These are phyloP conservation scores for Pteropus rufus DNA, from an alignment of 2,797 vertebrate species.

Conservation along the genomic window DNA sequence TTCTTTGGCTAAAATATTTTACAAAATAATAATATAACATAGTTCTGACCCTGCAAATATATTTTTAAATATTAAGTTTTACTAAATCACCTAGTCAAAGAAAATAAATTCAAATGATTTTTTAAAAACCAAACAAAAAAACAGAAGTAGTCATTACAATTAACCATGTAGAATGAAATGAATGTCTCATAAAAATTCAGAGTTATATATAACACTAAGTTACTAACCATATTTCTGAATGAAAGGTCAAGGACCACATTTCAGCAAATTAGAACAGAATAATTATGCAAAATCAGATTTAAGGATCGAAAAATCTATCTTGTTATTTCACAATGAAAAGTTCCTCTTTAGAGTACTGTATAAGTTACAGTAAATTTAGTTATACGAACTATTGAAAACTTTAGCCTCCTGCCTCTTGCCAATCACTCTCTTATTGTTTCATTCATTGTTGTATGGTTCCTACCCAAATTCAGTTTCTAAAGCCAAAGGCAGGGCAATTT, in stretches of 20 bases:
- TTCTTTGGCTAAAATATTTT: background rate
- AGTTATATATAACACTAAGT: background rate
- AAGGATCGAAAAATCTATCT: background rate
- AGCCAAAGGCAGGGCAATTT: background rate
- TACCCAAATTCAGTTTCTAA: background rate
- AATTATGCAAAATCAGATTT: background rate
- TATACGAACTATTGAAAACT: background rate
- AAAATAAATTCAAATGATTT: background rate
- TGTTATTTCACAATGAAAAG: background rate
- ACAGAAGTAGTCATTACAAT: background rate
- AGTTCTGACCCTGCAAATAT: background rate
- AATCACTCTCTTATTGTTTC: background rate
- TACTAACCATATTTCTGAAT: background rate
- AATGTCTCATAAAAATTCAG: slow-evolving; percentile 11
- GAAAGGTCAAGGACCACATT: background rate
- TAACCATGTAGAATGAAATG: slow-evolving; percentile 27
- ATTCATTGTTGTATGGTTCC: background rate
- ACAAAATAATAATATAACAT: background rate
- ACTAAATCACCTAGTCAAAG: background rate
- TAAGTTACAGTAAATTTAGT: background rate
- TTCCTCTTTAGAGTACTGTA: background rate
- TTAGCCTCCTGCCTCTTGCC: background rate
- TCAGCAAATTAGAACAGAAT: slow-evolving; percentile 17
- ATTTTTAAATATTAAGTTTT: background rate
- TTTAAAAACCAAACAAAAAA: background rate